phyloP scores from a whole-genome alignment of 2,888 invertebrate species.

The Drosophila aldrichi region DNA sequence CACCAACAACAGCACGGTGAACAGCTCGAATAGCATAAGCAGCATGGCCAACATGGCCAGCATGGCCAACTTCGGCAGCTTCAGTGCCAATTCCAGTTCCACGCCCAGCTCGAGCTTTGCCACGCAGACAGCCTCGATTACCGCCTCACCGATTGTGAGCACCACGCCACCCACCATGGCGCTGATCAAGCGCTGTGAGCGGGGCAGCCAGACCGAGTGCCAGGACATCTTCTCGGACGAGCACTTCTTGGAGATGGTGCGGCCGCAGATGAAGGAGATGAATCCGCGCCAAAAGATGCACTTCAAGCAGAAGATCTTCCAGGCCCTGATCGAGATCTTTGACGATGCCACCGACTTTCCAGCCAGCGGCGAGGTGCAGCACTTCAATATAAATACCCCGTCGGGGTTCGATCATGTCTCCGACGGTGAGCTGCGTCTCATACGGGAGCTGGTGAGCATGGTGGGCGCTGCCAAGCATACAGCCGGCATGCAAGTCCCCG shows the following conservation, averaged over 20 bases:
- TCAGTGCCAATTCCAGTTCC: neutral
- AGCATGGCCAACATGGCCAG: neutral
- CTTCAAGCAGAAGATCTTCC: slow-evolving; percentile 79
- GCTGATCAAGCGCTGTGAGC: slow-evolving; percentile 37
- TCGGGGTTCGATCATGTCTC: slow-evolving; percentile 56
- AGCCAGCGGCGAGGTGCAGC: slow-evolving; percentile 51
- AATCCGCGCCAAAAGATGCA: slow-evolving; percentile 80
- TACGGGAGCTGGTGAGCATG: slow-evolving; percentile 75
- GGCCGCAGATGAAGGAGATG: slow-evolving; percentile 77
- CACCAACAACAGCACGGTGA: slow-evolving; percentile 7
- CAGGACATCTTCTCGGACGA: slow-evolving; percentile 59
- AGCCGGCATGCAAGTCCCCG: neutral
- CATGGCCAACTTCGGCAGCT: neutral
- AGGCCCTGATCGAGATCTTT: slow-evolving; percentile 78
- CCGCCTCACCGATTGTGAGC: slow-evolving; percentile 33
- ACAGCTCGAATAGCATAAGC: neutral
- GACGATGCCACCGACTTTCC: slow-evolving; percentile 78
- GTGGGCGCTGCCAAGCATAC: slow-evolving; percentile 73
- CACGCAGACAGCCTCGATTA: slow-evolving; percentile 23
- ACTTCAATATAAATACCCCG: slow-evolving; percentile 63
- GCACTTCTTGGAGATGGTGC: slow-evolving; percentile 69
- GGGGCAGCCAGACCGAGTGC: slow-evolving; percentile 34
- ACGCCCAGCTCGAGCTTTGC: neutral
- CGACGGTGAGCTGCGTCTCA: slow-evolving; percentile 64
- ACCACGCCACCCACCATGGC: neutral